Evolutionary conservation across 2,113 vertebrate genomes (phyloP), one percentile per base, ranked within the genome.

Genomic region (Tamias sibiricus): DNA sequence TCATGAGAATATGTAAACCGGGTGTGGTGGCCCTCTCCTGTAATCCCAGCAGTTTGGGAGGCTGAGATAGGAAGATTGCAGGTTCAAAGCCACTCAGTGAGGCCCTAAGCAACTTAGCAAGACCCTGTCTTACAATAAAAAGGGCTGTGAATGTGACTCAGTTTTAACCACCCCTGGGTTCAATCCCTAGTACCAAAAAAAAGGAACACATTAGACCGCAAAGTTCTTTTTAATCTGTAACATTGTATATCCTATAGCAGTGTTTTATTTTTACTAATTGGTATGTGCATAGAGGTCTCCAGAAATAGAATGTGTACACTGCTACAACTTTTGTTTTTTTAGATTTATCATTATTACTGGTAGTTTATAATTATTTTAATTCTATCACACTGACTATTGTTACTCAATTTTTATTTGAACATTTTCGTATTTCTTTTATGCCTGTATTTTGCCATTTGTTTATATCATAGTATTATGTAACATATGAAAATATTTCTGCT

Each of bases 361-460:
- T 90, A 0, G 81, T 92, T 81, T 90, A 76, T 80, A 86, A 69
- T 95, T 90, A 72, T 87, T 85, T 69, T 86, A 93, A 54, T 86
- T 93, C 24, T 2, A 22, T n/a, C 80, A 97, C n/a, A 35, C 57
- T 59, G 28, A 88, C 44, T 82, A 0, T 90, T 95, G 57, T 64
- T 93, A 91, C 66, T 86, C 20, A 64, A 0, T 82, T 94, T n/a
- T 92, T 93, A 77, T 76, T 87, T 94, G 49, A 87, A n/a, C 52
- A 59, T 1, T 75, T 93, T 97, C 85, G 3, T 71, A 26, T 71
- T 2, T 93, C 20, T 87, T 80, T 86, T 80, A n/a, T 2, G 83
- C 16, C 42, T 83, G 26, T 35, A 74, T 92, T 86, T 96, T 44
- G 72, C 80, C 59, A 74, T 90, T 84, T 86, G 64, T 77, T 42